Evolutionary conservation across 2,888 invertebrate species (phyloP).

Genomic region (Ischnus inquisitorius): DNA sequence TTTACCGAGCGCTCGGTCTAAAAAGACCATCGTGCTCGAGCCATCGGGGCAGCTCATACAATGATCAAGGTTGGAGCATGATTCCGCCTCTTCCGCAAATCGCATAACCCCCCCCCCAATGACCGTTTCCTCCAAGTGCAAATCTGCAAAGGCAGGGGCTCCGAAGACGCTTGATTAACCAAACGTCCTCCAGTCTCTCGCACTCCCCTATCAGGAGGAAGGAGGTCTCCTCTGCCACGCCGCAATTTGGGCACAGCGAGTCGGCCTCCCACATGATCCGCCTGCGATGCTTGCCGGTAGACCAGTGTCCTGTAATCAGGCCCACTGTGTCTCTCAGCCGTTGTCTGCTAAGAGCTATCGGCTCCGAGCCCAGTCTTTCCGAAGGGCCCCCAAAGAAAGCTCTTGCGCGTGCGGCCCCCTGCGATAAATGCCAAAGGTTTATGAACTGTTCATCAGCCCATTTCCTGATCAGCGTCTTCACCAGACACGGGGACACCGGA

Average conservation of each 20-base stretch:
- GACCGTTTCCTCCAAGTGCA: no score
- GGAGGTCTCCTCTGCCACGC: not conserved
- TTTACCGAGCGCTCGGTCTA: no score
- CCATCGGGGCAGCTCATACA: not conserved
- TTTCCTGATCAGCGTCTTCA: not conserved
- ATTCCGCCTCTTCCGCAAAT: slow-evolving; percentile 16
- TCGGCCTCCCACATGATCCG: not conserved
- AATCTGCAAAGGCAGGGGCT: no score
- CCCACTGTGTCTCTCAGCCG: slow-evolving; percentile 22
- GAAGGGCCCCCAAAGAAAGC: slow-evolving; percentile 33
- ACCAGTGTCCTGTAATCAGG: not conserved
- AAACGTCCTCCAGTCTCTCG: slow-evolving; percentile 17
- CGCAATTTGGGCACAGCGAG: not conserved
- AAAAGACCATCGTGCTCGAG: slow-evolving; percentile 26
- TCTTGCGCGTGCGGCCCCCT: slow-evolving; percentile 26
- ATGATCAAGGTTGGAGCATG: not conserved
- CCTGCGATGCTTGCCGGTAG: not conserved
- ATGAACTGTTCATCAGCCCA: slow-evolving; percentile 2
- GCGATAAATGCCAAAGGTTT: not conserved
- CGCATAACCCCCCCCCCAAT: no score
- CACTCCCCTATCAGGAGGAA: not conserved
- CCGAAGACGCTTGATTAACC: no score
- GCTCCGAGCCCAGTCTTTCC: slow-evolving; percentile 9
- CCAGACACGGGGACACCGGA: not conserved
- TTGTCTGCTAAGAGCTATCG: slow-evolving; percentile 1